phyloP scores from a whole-genome alignment of 2,113 vertebrate species.

The Eudyptes chrysolophus region DNA sequence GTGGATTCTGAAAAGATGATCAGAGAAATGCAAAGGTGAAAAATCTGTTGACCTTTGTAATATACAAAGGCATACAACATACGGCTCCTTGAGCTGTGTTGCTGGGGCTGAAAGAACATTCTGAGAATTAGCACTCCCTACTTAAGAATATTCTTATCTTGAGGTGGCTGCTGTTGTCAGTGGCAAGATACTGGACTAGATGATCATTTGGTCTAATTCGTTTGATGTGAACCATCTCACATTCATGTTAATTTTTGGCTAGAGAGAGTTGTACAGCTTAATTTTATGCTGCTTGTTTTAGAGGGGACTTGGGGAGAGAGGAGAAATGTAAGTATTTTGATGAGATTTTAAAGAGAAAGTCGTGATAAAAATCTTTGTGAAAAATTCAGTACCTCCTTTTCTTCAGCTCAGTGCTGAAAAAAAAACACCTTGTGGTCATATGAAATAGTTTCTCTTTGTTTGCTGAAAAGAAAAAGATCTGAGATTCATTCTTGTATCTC shows the following conservation, averaged over 20 bases:
- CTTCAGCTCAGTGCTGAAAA: not conserved
- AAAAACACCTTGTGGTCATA: not conserved
- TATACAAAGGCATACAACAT: not conserved
- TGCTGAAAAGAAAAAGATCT: not conserved
- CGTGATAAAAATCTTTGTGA: not conserved
- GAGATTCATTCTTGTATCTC: not conserved
- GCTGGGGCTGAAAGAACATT: not conserved
- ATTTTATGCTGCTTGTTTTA: not conserved
- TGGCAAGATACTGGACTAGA: not conserved
- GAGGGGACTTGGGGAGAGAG: not conserved
- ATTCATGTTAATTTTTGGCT: not conserved
- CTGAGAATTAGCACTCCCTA: not conserved
- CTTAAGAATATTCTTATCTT: not conserved
- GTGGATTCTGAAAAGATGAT: not conserved
- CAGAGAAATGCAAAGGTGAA: not conserved
- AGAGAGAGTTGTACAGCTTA: not conserved
- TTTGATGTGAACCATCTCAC: not conserved
- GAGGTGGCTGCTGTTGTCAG: not conserved
- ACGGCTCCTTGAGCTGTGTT: not conserved
- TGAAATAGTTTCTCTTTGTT: not conserved
- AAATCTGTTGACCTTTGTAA: not conserved
- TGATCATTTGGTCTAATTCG: not conserved
- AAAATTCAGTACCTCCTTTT: not conserved
- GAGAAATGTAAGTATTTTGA: not conserved
- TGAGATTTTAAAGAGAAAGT: not conserved